phyloP scores from a whole-genome alignment of 1,140 invertebrate species.

The Leptinotarsa defecta region DNA sequence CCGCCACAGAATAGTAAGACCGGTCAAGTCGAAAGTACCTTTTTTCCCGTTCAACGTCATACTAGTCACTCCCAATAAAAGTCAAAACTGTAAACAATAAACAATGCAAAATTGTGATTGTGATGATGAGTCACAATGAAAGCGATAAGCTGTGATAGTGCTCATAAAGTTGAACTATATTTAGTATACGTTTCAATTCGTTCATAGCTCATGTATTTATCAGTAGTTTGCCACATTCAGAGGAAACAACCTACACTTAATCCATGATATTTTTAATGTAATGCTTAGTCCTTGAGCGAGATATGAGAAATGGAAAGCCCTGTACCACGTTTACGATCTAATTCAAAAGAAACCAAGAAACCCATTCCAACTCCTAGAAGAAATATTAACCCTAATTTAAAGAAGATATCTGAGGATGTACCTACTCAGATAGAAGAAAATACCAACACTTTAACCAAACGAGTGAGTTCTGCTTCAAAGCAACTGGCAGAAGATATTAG shows the following conservation, averaged over 20 bases:
- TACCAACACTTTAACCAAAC: slow-evolving; percentile 32
- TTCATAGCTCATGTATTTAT: too few relatives aligned
- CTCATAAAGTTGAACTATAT: neutral
- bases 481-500: slow-evolving; percentile 60
- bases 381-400: slow-evolving; percentile 24
- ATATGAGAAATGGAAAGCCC: slow-evolving; percentile 41
- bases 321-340: slow-evolving; percentile 39
- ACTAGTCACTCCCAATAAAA: neutral
- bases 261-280: neutral
- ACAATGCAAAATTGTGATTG: neutral
- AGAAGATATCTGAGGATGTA: slow-evolving; percentile 21
- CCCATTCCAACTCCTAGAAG: slow-evolving; percentile 43
- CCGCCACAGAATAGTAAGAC: too few relatives aligned
- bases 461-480: slow-evolving; percentile 55
- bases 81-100: neutral
- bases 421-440: slow-evolving; percentile 33
- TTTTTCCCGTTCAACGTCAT: neutral
- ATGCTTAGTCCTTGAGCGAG: neutral
- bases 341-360: slow-evolving; percentile 39
- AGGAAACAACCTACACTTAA: neutral
- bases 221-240: too few relatives aligned
- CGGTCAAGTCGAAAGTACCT: too few relatives aligned
- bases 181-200: neutral
- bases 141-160: neutral
- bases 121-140: slow-evolving; percentile 5